Percentiles rank a stretch among this genome's conserved stretches.
Evolutionary conservation across 1,140 invertebrate genomes (phyloP).

Genomic region (Pseudomyrmex gracilis): DNA sequence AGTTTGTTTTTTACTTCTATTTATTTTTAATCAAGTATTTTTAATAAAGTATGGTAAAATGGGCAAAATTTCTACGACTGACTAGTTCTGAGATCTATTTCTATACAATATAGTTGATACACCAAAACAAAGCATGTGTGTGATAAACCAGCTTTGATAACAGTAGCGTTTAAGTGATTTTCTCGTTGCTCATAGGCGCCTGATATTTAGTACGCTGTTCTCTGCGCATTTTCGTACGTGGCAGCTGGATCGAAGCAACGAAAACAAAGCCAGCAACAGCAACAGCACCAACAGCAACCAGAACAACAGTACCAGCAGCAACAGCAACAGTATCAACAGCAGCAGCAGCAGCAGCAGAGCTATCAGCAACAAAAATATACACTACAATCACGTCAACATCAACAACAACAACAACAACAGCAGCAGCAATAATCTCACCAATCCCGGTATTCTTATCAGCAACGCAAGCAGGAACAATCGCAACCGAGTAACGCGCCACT

Average conservation of each 20-base stretch:
- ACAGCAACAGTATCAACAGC: constrained; percentile 85
- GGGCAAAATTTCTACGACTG: neutral
- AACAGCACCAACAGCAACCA: constrained; percentile 54
- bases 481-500: constrained; percentile 51
- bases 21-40: too few species aligned
- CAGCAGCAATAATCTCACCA: constrained; percentile 74
- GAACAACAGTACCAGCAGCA: constrained; percentile 81
- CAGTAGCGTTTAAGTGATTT: neutral
- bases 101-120: constrained; percentile 14
- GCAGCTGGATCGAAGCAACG: constrained; percentile 94
- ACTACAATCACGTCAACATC: constrained; percentile 80
- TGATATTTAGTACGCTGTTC: constrained; percentile 99
- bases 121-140: too few species aligned
- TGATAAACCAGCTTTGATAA: neutral
- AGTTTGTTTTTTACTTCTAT: constrained; percentile 40
- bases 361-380: constrained; percentile 81
- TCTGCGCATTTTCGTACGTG: constrained; percentile 99
- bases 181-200: constrained; percentile 92
- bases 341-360: constrained; percentile 73
- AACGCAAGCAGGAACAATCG: constrained; percentile 62
- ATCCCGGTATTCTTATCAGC: constrained; percentile 78
- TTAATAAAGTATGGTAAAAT: neutral
- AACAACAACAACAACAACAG: constrained; percentile 76
- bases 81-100: too few species aligned
- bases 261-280: constrained; percentile 85